A percentile compares a stretch with the other conserved stretches of the same genome.
These are phyloP conservation scores for Nebria ingens DNA, from an alignment of 1,140 invertebrate genomes.

Conservation along the genomic window DNA sequence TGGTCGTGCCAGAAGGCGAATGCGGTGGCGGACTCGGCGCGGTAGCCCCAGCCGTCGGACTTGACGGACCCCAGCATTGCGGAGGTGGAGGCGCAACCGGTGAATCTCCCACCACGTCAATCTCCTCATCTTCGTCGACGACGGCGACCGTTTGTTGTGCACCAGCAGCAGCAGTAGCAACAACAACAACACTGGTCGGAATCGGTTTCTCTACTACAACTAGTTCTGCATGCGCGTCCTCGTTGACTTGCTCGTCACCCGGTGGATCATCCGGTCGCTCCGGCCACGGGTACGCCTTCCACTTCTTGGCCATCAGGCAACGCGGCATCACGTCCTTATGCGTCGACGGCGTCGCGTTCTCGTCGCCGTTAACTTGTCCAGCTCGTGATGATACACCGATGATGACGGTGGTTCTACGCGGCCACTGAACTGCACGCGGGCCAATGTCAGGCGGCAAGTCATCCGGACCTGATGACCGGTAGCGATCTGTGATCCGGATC, in stretches of 20 bases:
- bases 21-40: constrained; percentile 61
- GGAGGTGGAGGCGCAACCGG: constrained; percentile 23
- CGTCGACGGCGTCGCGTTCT: constrained; percentile 23
- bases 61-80: constrained; percentile 57
- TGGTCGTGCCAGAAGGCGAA: constrained; percentile 42
- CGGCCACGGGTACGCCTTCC: constrained; percentile 74
- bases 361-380: not conserved
- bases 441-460: not conserved
- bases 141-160: constrained; percentile 19
- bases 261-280: constrained; percentile 47
- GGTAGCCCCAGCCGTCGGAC: constrained; percentile 58
- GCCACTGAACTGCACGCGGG: constrained; percentile 15
- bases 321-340: constrained; percentile 65
- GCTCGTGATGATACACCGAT: constrained; percentile 2
- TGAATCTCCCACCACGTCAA: constrained; percentile 63
- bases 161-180: not conserved
- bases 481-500: not conserved
- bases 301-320: constrained; percentile 83
- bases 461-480: not conserved
- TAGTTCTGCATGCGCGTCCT: constrained; percentile 18
- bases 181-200: no score
- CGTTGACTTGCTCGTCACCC: constrained; percentile 20
- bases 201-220: no score
- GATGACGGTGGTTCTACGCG: not conserved
- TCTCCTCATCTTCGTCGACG: constrained; percentile 64